phyloP scores from a whole-genome alignment of 2,888 invertebrate genomes.

The Synergus gifuensis region DNA sequence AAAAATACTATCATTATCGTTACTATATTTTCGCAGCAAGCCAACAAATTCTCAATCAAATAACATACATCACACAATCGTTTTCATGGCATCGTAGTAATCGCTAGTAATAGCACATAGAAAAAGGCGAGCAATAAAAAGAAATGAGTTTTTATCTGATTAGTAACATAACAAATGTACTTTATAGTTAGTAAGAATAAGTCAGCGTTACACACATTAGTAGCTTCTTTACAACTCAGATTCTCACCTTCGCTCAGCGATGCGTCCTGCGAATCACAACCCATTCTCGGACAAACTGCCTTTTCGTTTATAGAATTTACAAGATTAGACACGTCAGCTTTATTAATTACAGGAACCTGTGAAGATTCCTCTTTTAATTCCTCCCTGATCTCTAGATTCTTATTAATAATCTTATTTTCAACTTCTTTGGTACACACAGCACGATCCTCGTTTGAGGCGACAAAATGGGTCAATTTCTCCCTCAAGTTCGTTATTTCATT shows the following conservation, averaged over 20 bases:
- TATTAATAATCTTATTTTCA: background rate
- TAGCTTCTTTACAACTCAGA: slow-evolving; percentile 41
- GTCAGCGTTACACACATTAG: slow-evolving; percentile 53
- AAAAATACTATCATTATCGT: slow-evolving; percentile 6
- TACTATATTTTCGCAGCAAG: slow-evolving; percentile 13
- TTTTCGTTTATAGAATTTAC: slow-evolving; percentile 10
- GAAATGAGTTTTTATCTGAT: slow-evolving; percentile 68
- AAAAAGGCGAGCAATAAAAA: slow-evolving; percentile 71
- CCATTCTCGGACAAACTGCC: background rate
- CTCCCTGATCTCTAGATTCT: background rate
- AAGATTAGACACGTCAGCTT: slow-evolving; percentile 17
- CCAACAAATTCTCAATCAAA: slow-evolving; percentile 7
- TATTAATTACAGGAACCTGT: background rate
- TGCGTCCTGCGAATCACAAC: background rate
- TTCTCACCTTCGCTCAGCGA: slow-evolving; percentile 20
- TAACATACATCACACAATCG: slow-evolving; percentile 23
- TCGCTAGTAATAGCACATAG: slow-evolving; percentile 73
- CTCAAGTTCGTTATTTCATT: background rate
- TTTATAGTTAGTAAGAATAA: slow-evolving; percentile 57
- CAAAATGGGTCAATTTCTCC: slow-evolving; percentile 18
- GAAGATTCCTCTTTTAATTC: background rate
- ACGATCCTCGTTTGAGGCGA: background rate
- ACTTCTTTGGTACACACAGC: slow-evolving; percentile 28
- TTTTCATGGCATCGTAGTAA: slow-evolving; percentile 67
- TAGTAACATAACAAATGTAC: slow-evolving; percentile 69